Percentiles rank a stretch among this genome's conserved stretches.
Evolutionary conservation across 2,113 vertebrate genomes (phyloP).

Genomic region (Verasper variegatus): DNA sequence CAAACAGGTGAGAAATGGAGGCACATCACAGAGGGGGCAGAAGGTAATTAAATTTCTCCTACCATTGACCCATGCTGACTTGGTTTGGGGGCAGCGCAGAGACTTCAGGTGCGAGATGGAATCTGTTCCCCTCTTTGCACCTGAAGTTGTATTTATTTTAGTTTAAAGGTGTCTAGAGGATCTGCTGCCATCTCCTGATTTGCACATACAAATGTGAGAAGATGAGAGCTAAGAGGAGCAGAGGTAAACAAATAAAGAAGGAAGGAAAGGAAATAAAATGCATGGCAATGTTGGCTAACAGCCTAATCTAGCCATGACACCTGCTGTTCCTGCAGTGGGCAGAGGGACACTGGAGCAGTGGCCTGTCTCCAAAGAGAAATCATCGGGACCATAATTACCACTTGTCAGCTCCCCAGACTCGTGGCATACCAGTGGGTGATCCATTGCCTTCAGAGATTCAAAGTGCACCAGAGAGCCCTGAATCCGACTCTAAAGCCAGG

Average conservation of each 20-base stretch:
- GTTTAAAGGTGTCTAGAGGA: neutral
- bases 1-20: slow-evolving; percentile 64
- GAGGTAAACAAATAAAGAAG: neutral
- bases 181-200: slow-evolving; percentile 20
- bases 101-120: slow-evolving; percentile 26
- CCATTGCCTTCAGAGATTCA: slow-evolving; percentile 69
- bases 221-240: slow-evolving; percentile 1
- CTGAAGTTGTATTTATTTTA: slow-evolving; percentile 32
- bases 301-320: slow-evolving; percentile 35
- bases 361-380: slow-evolving; percentile 60
- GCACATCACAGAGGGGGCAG: slow-evolving; percentile 40
- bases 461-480: slow-evolving; percentile 65
- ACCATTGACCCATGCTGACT: slow-evolving; percentile 55
- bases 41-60: slow-evolving; percentile 70
- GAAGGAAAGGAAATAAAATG: neutral
- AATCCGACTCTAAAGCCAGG: slow-evolving; percentile 50
- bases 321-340: slow-evolving; percentile 65
- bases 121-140: neutral
- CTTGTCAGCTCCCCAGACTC: slow-evolving; percentile 65
- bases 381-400: slow-evolving; percentile 67
- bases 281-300: slow-evolving; percentile 31
- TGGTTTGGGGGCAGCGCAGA: slow-evolving; percentile 38
- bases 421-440: slow-evolving; percentile 63
- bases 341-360: slow-evolving; percentile 33
- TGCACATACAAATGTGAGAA: slow-evolving; percentile 36